Evolutionary conservation across 2,797 vertebrate species (phyloP).

Genomic region (Bryconaethiops microstoma): DNA sequence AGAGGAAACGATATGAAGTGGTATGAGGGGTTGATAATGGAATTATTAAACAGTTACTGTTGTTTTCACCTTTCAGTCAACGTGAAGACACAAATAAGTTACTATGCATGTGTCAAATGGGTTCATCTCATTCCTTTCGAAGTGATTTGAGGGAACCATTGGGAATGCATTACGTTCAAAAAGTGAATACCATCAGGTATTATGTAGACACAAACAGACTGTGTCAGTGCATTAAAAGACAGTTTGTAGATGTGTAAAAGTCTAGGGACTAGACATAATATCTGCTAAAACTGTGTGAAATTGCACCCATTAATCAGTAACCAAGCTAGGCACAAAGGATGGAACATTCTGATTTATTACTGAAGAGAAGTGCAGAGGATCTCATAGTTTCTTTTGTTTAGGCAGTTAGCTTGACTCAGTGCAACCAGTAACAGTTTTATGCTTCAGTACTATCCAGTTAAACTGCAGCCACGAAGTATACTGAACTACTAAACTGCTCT

Average conservation of each 20-base stretch:
- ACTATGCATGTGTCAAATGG: not conserved
- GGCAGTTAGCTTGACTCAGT: not conserved
- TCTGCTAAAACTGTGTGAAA: no score
- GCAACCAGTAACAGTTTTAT: not conserved
- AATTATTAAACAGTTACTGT: conserved; percentile 34
- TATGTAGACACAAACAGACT: not conserved
- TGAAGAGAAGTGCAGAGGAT: not conserved
- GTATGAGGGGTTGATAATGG: conserved; percentile 40
- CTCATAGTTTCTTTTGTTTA: not conserved
- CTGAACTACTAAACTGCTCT: no score
- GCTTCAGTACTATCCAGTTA: not conserved
- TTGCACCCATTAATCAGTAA: not conserved
- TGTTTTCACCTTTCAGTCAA: conserved; percentile 22
- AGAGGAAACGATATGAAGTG: conserved; percentile 44
- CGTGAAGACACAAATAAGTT: not conserved
- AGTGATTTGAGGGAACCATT: not conserved
- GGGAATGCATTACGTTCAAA: not conserved
- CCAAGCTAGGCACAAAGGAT: not conserved
- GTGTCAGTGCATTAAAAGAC: not conserved
- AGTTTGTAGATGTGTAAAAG: not conserved
- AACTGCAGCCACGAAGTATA: not conserved
- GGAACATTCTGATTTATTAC: not conserved
- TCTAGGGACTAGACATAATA: not conserved
- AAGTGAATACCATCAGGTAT: not conserved
- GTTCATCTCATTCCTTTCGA: not conserved